These are phyloP conservation scores for Peromyscus polionotus DNA, from an alignment of 2,113 vertebrate species.

Conservation along the genomic window DNA sequence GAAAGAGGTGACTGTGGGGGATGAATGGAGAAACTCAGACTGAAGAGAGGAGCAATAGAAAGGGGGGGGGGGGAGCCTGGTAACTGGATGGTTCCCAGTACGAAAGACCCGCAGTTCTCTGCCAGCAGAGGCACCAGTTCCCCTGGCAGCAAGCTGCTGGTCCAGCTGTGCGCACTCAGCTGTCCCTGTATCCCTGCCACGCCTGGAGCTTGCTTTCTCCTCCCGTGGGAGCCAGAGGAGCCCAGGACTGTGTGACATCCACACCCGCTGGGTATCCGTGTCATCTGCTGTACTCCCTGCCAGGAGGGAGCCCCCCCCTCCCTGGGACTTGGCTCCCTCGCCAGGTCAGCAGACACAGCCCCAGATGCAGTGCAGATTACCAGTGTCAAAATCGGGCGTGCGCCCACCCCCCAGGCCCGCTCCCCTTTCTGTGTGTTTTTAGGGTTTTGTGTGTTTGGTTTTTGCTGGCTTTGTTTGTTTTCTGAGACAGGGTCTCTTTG, in stretches of 20 bases:
- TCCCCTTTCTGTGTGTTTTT: not conserved
- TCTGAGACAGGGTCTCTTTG: not conserved
- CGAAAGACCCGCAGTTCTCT: slow-evolving; percentile 62
- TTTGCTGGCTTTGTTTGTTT: not conserved
- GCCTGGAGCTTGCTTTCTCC: not conserved
- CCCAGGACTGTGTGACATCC: rapidly evolving
- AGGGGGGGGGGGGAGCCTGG: slow-evolving; percentile 68
- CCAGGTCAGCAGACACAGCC: not conserved
- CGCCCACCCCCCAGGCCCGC: not conserved
- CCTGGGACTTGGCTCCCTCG: not conserved
- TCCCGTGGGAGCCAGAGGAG: too few species aligned
- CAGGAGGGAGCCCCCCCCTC: not conserved
- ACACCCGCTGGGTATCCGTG: rapidly evolving
- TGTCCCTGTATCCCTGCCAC: not conserved
- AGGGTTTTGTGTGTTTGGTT: not conserved
- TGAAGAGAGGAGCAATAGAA: slow-evolving; percentile 59
- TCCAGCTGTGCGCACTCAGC: slow-evolving; percentile 54
- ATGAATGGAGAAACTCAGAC: not conserved
- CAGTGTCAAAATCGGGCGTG: not conserved
- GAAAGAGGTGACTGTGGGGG: slow-evolving; percentile 23
- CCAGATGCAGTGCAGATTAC: not conserved
- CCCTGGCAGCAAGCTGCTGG: slow-evolving; percentile 14
- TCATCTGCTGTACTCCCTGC: not conserved
- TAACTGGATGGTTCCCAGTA: slow-evolving; percentile 45
- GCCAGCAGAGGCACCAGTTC: not conserved